Evolutionary conservation across 2,797 vertebrate species (phyloP).

Genomic region (Potorous gilbertii): DNA sequence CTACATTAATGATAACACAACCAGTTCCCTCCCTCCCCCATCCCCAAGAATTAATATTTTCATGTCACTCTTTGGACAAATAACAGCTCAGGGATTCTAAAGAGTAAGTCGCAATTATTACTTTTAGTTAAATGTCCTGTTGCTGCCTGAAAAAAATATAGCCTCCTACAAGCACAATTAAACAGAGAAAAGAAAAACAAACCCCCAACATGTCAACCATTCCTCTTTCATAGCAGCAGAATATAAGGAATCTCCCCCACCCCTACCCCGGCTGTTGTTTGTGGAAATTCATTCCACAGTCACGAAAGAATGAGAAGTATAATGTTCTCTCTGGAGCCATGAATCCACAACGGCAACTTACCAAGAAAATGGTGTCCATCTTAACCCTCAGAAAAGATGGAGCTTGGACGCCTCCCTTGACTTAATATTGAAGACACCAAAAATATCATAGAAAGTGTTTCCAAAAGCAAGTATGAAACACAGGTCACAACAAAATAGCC

Average conservation of each 20-base stretch:
- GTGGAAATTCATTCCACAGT: conserved; percentile 65
- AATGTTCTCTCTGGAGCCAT: conserved; percentile 56
- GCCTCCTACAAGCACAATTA: conserved; percentile 58
- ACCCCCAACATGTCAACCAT: conserved; percentile 22
- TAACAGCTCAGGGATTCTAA: conserved; percentile 56
- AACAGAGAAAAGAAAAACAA: conserved; percentile 57
- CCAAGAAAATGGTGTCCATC: conserved; percentile 59
- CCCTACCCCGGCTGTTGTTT: conserved; percentile 22
- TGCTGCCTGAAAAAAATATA: conserved; percentile 47
- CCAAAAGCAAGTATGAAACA: conserved; percentile 75
- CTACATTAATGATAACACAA: conserved; percentile 54
- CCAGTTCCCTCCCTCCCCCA: conserved; percentile 20
- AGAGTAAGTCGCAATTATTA: conserved; percentile 65
- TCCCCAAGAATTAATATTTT: conserved; percentile 75
- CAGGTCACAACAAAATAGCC: conserved; percentile 68
- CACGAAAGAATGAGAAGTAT: conserved; percentile 53
- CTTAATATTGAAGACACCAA: conserved; percentile 42
- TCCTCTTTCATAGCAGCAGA: conserved; percentile 46
- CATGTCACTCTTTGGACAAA: conserved; percentile 62
- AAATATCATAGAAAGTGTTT: conserved; percentile 11
- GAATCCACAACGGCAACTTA: conserved; percentile 60
- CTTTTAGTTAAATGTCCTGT: conserved; percentile 67
- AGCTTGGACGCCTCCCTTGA: conserved; percentile 48
- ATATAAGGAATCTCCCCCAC: conserved; percentile 20
- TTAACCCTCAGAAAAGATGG: conserved; percentile 48